A percentile compares a stretch with the other conserved stretches of the same genome.
These are phyloP conservation scores for Myotis davidii DNA, from an alignment of 2,113 vertebrate species.

Conservation along the genomic window DNA sequence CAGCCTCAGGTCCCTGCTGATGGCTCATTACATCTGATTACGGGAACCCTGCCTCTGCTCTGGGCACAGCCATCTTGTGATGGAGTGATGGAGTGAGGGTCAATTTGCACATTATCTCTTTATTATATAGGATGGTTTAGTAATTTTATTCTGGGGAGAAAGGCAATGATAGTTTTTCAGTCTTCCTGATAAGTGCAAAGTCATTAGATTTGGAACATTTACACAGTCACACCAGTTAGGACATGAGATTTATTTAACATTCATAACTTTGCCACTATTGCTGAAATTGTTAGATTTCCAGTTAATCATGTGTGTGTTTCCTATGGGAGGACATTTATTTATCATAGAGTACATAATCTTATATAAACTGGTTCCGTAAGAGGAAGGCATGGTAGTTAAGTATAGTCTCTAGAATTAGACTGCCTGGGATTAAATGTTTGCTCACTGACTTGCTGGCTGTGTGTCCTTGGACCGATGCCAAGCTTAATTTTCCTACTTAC, in stretches of 20 bases:
- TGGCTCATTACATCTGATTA: no score
- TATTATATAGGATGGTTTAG: no score
- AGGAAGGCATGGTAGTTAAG: slow-evolving; percentile 12
- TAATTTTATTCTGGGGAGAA: slow-evolving; percentile 42
- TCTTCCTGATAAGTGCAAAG: slow-evolving; percentile 21
- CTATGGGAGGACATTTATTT: slow-evolving; percentile 5
- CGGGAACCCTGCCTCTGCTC: no score
- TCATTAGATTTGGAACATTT: slow-evolving; percentile 25
- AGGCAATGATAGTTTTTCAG: slow-evolving; percentile 27
- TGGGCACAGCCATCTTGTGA: no score
- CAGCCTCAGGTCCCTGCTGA: no score
- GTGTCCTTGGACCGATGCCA: slow-evolving; percentile 39
- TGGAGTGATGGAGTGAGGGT: no score
- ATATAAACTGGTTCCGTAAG: slow-evolving; percentile 25
- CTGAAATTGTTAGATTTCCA: slow-evolving; percentile 35
- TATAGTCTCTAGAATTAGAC: slow-evolving; percentile 23
- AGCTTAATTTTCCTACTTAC: slow-evolving; percentile 42
- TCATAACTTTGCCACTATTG: not conserved
- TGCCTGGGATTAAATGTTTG: slow-evolving; percentile 33
- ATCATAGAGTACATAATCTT: not conserved
- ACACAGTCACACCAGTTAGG: not conserved
- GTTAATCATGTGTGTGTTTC: not conserved
- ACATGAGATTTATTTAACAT: slow-evolving; percentile 20
- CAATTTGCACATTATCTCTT: no score
- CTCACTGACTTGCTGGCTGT: not conserved